These are phyloP conservation scores for Saturnia japonica DNA, from an alignment of 2,888 invertebrate genomes.

Conservation along the genomic window DNA sequence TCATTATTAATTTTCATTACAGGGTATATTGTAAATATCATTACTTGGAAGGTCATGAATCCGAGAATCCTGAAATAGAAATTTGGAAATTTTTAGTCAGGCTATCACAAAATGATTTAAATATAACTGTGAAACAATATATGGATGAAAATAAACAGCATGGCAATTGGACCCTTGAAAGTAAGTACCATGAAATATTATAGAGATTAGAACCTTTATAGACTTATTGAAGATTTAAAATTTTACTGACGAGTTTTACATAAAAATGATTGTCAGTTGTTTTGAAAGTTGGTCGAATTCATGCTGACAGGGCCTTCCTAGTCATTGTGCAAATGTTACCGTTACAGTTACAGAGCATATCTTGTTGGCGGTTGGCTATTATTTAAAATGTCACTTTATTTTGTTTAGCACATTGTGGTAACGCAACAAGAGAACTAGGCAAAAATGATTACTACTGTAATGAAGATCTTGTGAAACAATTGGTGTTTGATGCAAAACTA, in stretches of 20 bases:
- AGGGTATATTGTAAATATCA: constrained; percentile 95
- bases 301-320: not conserved
- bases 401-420: constrained; percentile 84
- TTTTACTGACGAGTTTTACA: no score
- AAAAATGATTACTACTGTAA: constrained; percentile 92
- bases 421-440: constrained; percentile 76
- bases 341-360: not conserved
- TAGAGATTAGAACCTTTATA: not conserved
- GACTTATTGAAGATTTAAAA: not conserved
- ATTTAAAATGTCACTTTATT: not conserved
- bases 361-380: not conserved
- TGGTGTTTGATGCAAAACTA: constrained; percentile 93
- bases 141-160: constrained; percentile 43
- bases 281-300: no score
- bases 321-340: not conserved
- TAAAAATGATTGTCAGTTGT: no score
- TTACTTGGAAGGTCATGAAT: constrained; percentile 89
- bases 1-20: constrained; percentile 25
- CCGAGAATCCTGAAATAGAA: constrained; percentile 87
- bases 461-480: constrained; percentile 90
- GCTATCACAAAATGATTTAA: constrained; percentile 77
- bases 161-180: constrained; percentile 46
- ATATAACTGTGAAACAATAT: constrained; percentile 71
- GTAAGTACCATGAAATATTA: constrained; percentile 44
- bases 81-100: constrained; percentile 88